Evolutionary conservation across 2,797 vertebrate species (phyloP).

Genomic region (Bufotes viridis): DNA sequence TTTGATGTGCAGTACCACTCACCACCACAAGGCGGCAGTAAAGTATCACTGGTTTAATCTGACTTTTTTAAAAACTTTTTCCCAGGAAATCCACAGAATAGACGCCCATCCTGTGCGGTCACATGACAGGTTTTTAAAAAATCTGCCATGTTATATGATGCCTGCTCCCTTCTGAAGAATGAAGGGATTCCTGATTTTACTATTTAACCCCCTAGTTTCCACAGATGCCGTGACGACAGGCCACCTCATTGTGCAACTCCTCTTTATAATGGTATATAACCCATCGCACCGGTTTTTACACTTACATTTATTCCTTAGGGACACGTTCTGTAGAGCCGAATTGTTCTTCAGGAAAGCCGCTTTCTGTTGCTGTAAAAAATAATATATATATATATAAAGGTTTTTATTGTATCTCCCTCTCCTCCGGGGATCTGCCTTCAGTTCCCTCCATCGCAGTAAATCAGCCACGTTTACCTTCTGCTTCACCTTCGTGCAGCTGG

Average conservation of each 20-base stretch:
- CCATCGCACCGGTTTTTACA: neutral
- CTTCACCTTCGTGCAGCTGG: conserved; percentile 92
- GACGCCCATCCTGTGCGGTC: neutral
- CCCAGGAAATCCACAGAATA: neutral
- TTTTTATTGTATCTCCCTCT: neutral
- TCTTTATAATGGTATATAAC: neutral
- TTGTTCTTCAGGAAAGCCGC: conserved; percentile 83
- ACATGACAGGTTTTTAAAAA: neutral
- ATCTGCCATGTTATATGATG: neutral
- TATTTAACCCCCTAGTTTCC: neutral
- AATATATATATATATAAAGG: neutral
- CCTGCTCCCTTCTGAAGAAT: neutral
- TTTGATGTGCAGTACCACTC: neutral
- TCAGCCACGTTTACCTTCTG: conserved; percentile 82
- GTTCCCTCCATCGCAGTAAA: neutral
- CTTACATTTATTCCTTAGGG: conserved; percentile 86
- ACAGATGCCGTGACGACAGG: neutral
- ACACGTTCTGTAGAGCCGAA: conserved; percentile 83
- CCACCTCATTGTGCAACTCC: neutral
- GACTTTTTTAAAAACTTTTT: neutral
- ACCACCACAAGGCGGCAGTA: conserved; percentile 13
- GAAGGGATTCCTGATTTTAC: neutral
- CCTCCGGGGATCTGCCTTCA: neutral
- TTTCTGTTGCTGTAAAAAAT: conserved; percentile 85
- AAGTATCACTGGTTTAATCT: neutral